These are phyloP conservation scores for Aegithalos caudatus DNA, from an alignment of 2,113 vertebrate species.

Conservation along the genomic window DNA sequence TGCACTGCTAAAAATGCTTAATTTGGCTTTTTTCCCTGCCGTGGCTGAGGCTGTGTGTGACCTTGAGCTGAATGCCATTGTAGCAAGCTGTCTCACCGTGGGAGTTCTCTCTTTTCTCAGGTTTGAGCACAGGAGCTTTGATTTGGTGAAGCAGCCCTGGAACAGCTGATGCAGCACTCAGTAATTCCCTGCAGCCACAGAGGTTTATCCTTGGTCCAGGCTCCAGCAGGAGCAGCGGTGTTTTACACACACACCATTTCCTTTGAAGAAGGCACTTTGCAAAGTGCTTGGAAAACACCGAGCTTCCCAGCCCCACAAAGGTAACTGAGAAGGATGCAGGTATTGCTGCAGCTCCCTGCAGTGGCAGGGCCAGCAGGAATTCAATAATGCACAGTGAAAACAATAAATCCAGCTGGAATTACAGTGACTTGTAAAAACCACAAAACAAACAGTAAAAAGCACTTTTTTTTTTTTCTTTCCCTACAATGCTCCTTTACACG, in stretches of 20 bases:
- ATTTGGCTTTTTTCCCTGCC: conserved; percentile 6
- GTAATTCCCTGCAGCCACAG: neutral
- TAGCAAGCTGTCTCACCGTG: neutral
- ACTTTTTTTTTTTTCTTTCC: rapidly evolving
- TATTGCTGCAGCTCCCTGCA: neutral
- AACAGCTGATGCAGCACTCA: conserved; percentile 22
- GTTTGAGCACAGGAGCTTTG: neutral
- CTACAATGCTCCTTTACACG: neutral
- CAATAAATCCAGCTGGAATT: neutral
- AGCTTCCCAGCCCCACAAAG: neutral
- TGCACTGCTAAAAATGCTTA: neutral
- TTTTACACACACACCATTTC: neutral
- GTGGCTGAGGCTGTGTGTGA: neutral
- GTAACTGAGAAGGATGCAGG: neutral
- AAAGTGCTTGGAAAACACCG: neutral
- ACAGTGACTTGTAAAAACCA: rapidly evolving
- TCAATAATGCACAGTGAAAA: neutral
- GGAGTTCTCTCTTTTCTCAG: neutral
- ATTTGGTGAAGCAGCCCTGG: neutral
- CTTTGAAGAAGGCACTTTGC: neutral
- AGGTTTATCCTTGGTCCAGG: neutral
- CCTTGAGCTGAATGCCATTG: neutral
- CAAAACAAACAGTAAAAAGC: neutral
- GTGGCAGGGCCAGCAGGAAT: neutral
- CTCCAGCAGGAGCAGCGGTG: neutral